Conservation (phyloP, 2,113 vertebrate genomes). For the Thomomys bottae region DNA sequence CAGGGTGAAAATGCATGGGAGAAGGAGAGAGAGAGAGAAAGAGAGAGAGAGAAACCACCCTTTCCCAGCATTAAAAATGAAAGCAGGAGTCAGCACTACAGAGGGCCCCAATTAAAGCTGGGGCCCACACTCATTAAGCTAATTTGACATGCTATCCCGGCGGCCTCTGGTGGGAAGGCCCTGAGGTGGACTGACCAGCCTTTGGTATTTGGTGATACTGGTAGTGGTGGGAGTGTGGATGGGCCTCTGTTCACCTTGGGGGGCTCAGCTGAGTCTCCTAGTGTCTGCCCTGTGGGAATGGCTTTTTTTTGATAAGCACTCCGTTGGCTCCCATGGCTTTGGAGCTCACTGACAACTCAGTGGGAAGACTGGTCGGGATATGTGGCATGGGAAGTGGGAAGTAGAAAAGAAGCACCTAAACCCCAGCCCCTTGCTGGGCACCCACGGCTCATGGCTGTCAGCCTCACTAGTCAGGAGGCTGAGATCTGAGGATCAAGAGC, state of each 20-base stretch:
- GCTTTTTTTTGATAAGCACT: neutral
- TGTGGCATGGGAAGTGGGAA: neutral
- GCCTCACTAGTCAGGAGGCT: too few species aligned
- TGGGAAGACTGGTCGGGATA: neutral
- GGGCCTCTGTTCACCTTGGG: neutral
- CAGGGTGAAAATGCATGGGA: conserved; percentile 63
- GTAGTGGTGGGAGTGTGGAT: neutral
- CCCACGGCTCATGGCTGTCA: too few species aligned
- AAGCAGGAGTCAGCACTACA: conserved; percentile 31
- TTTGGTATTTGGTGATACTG: neutral
- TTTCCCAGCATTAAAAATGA: conserved; percentile 69
- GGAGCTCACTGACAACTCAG: neutral
- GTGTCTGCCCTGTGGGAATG: neutral
- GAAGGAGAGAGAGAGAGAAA: conserved; percentile 5
- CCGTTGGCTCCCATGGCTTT: neutral
- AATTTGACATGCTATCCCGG: conserved; percentile 66
- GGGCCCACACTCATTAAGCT: conserved; percentile 69
- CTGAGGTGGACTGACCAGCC: neutral
- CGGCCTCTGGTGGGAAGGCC: conserved; percentile 46
- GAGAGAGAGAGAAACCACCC: conserved; percentile 18
- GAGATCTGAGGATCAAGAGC: too few species aligned
- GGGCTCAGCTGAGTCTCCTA: neutral
- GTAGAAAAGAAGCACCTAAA: neutral
- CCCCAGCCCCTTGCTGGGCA: neutral
- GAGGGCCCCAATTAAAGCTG: conserved; percentile 65